Base-by-base conservation (phyloP, 2,888 invertebrate genomes). In the Drosophila subquinaria region DNA sequence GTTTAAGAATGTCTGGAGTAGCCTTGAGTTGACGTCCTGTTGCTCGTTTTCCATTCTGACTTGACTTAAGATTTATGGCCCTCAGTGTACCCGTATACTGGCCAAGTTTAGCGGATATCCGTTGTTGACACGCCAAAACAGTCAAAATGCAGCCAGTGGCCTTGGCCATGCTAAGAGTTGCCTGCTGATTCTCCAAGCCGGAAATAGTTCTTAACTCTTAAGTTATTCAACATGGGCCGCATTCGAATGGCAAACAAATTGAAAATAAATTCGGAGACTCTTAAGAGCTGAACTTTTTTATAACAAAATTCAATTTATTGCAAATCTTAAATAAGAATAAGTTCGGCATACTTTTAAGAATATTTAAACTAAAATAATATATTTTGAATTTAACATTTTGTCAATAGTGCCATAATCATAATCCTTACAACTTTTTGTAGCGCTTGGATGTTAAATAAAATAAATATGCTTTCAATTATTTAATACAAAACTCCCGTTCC, bases 41-140 rank as follows among this genome's bases (percentile, higher is more conserved):
- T 57, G 66, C 69, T 57, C 15, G 51, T 59, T 69, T 75, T 63
- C 50, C 62, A 59, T 51, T 51, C 69, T 70, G 69, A 60, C 56
- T 81, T 77, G 65, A 47, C 65, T 38, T 48, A 70, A 71, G 69
- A 87, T 74, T 86, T 79, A 89, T 87, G 63, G 74, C 72, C 35
- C 60, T 69, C 52, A 63, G 62, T 67, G 17, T 79, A 79, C 81
- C 57, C 51, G 11, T 42, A 17, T 82, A 84, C 81, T 87, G 77
- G 59, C 53, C 83, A 84, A 81, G 81, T 81, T 75, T 53, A 74
- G 71, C 79, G 88, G 90, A 90, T 82, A 87, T 90, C 89, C 89
- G 88, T 62, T 80, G 73, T 60, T 82, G 82, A 86, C 87, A 88
- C 88, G 79, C 77, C 53, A 76, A 57, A 62, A 36, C 76, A 57